A percentile compares a stretch with the other conserved stretches of the same genome.
phyloP scores from a whole-genome alignment of 2,797 vertebrate genomes.

The Trematomus bernacchii region DNA sequence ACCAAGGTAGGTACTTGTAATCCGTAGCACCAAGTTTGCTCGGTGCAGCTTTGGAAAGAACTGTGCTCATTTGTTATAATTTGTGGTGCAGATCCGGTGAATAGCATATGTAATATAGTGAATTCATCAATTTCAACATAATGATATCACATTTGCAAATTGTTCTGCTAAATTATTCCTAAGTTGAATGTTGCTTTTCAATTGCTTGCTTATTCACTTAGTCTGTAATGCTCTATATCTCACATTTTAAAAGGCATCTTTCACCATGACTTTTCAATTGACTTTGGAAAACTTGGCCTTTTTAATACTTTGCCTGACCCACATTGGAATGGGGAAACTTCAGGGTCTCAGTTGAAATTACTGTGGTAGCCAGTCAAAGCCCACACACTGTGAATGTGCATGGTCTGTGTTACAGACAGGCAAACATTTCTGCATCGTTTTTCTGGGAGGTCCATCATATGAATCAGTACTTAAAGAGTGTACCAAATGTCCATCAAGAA shows the following conservation, averaged over 20 bases:
- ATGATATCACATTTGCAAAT: conserved; percentile 1
- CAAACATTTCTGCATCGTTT: conserved; percentile 1
- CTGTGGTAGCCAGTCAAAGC: conserved; percentile 12
- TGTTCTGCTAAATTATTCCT: neutral
- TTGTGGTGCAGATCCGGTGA: neutral
- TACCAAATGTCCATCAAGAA: neutral
- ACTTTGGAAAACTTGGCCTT: conserved; percentile 2
- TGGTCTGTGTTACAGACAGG: neutral
- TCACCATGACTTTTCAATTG: conserved; percentile 1
- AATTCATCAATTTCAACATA: neutral
- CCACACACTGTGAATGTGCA: conserved; percentile 29
- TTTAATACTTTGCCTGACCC: conserved; percentile 33
- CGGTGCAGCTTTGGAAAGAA: conserved; percentile 3
- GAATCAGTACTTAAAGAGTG: neutral
- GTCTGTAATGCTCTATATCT: neutral
- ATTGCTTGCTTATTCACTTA: neutral
- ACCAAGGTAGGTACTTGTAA: conserved; percentile 32
- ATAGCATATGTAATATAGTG: conserved; percentile 4
- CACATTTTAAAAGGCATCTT: neutral
- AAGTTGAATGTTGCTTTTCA: neutral
- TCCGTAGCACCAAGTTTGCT: conserved; percentile 41
- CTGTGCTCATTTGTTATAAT: conserved; percentile 28
- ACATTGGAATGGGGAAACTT: conserved; percentile 13
- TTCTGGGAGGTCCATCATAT: conserved; percentile 6
- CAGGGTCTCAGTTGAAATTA: conserved; percentile 12